Evolutionary conservation across 2,797 vertebrate genomes (phyloP).

Genomic region (Adelosebastes latens): DNA sequence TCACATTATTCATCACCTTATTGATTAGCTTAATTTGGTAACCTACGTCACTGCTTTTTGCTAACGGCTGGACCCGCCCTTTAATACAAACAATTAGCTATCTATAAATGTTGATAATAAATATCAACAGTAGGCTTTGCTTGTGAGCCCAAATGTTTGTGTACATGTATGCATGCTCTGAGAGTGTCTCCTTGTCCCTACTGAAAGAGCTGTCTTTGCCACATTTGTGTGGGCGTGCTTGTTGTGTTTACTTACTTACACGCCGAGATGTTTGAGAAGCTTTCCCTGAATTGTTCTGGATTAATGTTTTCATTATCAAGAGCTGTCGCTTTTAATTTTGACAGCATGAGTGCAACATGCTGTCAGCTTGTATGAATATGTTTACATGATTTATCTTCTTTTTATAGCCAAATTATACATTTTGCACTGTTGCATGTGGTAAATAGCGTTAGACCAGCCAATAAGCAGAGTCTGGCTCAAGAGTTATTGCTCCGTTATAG

Average conservation of each 20-base stretch:
- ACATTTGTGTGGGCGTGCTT: neutral
- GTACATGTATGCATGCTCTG: neutral
- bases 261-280: neutral
- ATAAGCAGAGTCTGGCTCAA: neutral
- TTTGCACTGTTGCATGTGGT: neutral
- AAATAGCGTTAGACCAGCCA: neutral
- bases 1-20: too few species aligned
- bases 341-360: neutral
- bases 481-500: neutral
- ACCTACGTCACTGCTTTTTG: too few species aligned
- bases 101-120: neutral
- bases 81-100: neutral
- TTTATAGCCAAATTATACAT: neutral
- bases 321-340: neutral
- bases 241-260: neutral
- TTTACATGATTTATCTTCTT: neutral
- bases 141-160: neutral
- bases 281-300: neutral
- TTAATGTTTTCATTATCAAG: neutral
- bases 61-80: too few species aligned
- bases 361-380: neutral
- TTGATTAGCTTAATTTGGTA: too few species aligned
- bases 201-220: neutral
- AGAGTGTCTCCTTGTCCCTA: neutral
- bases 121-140: neutral